Percentiles rank a stretch among this genome's conserved stretches.
phyloP scores from a whole-genome alignment of 2,888 invertebrate species.

The Polymixis lichenea region DNA sequence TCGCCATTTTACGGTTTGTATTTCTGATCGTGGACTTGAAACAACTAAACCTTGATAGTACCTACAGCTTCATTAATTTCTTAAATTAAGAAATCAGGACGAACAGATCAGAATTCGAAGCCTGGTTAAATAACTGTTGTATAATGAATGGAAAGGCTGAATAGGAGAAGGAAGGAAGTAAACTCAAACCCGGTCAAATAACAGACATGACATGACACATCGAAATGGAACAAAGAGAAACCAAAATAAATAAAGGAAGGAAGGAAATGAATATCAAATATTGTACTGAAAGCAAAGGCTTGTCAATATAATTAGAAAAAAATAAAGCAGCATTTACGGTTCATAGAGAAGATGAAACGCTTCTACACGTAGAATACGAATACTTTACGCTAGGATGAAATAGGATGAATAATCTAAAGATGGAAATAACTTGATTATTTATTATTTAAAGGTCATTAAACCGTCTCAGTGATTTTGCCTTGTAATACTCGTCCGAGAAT shows the following conservation, averaged over 20 bases:
- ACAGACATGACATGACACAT: conserved; percentile 6
- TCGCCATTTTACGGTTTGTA: no score
- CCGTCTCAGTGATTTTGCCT: conserved; percentile 39
- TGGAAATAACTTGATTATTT: conserved; percentile 49
- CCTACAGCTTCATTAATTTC: not conserved
- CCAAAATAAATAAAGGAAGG: conserved; percentile 34
- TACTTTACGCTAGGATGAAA: not conserved
- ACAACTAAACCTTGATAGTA: no score
- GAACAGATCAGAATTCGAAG: not conserved
- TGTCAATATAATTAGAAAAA: conserved; percentile 4
- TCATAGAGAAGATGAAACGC: conserved; percentile 24
- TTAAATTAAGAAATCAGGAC: not conserved
- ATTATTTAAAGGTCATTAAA: conserved; percentile 52
- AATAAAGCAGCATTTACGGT: not conserved
- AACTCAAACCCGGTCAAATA: not conserved
- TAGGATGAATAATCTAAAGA: conserved; percentile 3
- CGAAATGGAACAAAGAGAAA: conserved; percentile 2
- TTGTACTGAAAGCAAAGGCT: not conserved
- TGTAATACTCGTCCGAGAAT: conserved; percentile 43
- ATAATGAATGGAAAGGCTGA: not conserved
- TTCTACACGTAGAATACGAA: not conserved
- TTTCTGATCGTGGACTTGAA: no score
- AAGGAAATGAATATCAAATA: conserved; percentile 31
- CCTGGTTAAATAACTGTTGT: not conserved
- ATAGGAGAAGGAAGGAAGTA: not conserved